Conservation (phyloP, 2,888 invertebrate genomes). For the Hymenopus coronatus region DNA sequence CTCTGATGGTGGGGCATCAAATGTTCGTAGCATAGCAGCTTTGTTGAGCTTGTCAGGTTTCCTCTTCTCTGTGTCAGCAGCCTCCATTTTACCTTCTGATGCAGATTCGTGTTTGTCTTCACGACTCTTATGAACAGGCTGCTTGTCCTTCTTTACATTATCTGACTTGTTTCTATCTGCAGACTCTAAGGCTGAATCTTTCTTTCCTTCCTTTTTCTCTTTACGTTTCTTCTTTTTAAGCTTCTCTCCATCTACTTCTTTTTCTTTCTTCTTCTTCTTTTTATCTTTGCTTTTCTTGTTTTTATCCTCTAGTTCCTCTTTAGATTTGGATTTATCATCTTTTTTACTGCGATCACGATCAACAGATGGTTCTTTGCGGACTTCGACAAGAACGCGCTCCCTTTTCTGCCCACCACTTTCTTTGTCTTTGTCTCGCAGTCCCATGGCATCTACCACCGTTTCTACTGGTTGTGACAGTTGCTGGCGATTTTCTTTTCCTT, state of each 20-base stretch:
- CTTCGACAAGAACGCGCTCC: conserved; percentile 27
- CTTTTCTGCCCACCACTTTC: conserved; percentile 18
- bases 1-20: conserved; percentile 22
- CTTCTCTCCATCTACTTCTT: conserved; percentile 48
- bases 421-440: conserved; percentile 18
- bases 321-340: conserved; percentile 46
- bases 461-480: conserved; percentile 25
- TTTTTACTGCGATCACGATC: conserved; percentile 43
- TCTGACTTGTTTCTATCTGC: conserved; percentile 46
- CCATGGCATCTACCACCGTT: conserved; percentile 13
- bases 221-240: conserved; percentile 41
- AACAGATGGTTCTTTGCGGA: conserved; percentile 29
- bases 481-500: conserved; percentile 23
- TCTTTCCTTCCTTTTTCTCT: conserved; percentile 42
- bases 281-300: conserved; percentile 44
- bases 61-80: conserved; percentile 30
- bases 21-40: neutral
- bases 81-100: conserved; percentile 18
- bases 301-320: conserved; percentile 47
- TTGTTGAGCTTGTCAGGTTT: neutral
- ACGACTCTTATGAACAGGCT: conserved; percentile 27
- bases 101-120: neutral
- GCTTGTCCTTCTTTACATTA: conserved; percentile 43
- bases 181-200: conserved; percentile 44
- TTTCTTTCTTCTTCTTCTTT: conserved; percentile 47